Conservation (phyloP, 1,140 invertebrate genomes). For the Drosophila willistoni region DNA sequence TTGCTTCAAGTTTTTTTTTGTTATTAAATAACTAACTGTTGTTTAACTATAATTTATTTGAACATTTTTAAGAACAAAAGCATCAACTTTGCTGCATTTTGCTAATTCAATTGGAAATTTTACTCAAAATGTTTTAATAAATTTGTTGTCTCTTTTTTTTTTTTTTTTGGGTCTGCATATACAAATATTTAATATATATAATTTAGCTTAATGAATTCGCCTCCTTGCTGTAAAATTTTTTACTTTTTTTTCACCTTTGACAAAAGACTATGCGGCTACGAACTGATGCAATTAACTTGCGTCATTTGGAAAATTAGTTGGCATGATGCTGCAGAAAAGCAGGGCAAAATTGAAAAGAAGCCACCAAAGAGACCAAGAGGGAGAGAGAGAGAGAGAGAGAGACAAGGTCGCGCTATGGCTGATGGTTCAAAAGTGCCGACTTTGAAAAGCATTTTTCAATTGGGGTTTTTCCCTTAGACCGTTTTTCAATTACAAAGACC, state of each 20-base stretch:
- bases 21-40: too few species aligned
- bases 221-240: conserved; percentile 45
- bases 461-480: conserved; percentile 45
- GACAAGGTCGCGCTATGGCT: conserved; percentile 54
- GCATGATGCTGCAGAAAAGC: conserved; percentile 72
- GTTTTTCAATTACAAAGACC: conserved; percentile 57
- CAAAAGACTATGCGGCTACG: conserved; percentile 43
- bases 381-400: neutral
- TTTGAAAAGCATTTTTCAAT: conserved; percentile 57
- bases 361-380: neutral
- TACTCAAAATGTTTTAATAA: too few species aligned
- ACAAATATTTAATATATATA: conserved; percentile 61
- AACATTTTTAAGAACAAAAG: too few species aligned
- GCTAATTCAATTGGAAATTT: neutral
- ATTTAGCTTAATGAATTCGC: conserved; percentile 75
- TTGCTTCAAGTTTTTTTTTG: neutral
- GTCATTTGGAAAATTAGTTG: conserved; percentile 79
- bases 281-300: conserved; percentile 70
- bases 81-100: neutral
- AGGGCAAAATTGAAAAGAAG: conserved; percentile 3
- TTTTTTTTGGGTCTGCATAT: conserved; percentile 24
- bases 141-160: conserved; percentile 1
- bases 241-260: conserved; percentile 70
- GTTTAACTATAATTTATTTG: too few species aligned
- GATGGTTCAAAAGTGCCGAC: conserved; percentile 62